Evolutionary conservation across 2,113 vertebrate genomes (phyloP).

Genomic region (Brachyhypopomus gauderio): DNA sequence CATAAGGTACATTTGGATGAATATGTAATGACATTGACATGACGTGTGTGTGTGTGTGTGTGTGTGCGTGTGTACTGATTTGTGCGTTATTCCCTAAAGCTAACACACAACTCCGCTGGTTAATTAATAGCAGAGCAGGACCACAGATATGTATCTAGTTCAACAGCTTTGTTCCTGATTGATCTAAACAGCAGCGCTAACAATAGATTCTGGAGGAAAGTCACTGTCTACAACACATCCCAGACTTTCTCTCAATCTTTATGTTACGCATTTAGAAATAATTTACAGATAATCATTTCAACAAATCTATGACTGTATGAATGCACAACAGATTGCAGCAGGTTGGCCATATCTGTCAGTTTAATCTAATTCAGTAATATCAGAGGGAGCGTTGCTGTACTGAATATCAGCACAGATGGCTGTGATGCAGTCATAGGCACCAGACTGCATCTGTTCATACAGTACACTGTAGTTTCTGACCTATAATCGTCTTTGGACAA

Average conservation of each 20-base stretch:
- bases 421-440: too few relatives aligned
- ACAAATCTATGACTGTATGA: neutral
- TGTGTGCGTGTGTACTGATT: neutral
- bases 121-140: neutral
- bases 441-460: too few relatives aligned
- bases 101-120: constrained; percentile 2
- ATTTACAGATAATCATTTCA: constrained; percentile 1
- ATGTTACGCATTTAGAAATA: constrained; percentile 13
- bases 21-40: constrained; percentile 21
- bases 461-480: too few relatives aligned
- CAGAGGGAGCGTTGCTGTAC: too few relatives aligned
- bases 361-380: too few relatives aligned
- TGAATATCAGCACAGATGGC: too few relatives aligned
- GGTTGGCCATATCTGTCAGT: too few relatives aligned
- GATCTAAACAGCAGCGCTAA: too few relatives aligned
- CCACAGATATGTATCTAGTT: neutral
- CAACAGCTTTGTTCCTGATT: neutral
- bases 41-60: neutral
- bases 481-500: too few relatives aligned
- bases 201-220: too few relatives aligned
- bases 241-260: neutral
- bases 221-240: neutral
- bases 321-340: neutral
- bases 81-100: neutral
- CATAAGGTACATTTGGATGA: constrained; percentile 20